Conservation (phyloP, 1,140 invertebrate species). For the Drosophila ironensis region DNA sequence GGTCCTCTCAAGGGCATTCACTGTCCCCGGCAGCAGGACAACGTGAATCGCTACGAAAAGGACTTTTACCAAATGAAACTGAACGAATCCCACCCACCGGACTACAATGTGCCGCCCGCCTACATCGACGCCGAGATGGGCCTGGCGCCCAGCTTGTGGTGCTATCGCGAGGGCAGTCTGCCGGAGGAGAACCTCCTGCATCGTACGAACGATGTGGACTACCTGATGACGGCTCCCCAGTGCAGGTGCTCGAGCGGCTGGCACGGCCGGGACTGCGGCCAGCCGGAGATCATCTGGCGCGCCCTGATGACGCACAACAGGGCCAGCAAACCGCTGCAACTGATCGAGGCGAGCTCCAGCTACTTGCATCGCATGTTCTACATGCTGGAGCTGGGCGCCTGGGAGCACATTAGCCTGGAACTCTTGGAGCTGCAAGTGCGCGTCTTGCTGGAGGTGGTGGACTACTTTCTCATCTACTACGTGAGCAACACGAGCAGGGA, state of each 20-base stretch:
- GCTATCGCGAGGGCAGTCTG: slow-evolving; percentile 84
- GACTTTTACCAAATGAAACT: slow-evolving; percentile 66
- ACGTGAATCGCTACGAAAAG: slow-evolving; percentile 55
- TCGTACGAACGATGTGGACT: slow-evolving; percentile 36
- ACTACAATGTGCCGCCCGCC: slow-evolving; percentile 44
- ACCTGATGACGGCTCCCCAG: slow-evolving; percentile 65
- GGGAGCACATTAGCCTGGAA: slow-evolving; percentile 83
- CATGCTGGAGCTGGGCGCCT: slow-evolving; percentile 83
- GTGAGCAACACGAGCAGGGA: slow-evolving; percentile 36
- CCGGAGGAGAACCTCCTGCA: slow-evolving; percentile 81
- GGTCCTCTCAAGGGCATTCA: background rate
- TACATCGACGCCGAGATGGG: slow-evolving; percentile 46
- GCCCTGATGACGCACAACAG: slow-evolving; percentile 83
- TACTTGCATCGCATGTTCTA: slow-evolving; percentile 84
- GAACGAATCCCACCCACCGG: slow-evolving; percentile 44
- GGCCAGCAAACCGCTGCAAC: slow-evolving; percentile 39
- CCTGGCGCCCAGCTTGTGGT: slow-evolving; percentile 83
- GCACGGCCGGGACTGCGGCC: slow-evolving; percentile 86
- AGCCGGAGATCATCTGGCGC: slow-evolving; percentile 87
- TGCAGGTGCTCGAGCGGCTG: slow-evolving; percentile 85
- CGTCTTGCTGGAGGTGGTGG: slow-evolving; percentile 85
- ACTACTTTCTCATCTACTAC: slow-evolving; percentile 85
- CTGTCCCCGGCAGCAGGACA: slow-evolving; percentile 40
- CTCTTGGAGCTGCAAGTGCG: slow-evolving; percentile 85
- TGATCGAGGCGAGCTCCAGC: slow-evolving; percentile 75